Percentiles rank a stretch among this genome's conserved stretches.
phyloP scores from a whole-genome alignment of 1,140 invertebrate genomes.

The Drosophila elegans region DNA sequence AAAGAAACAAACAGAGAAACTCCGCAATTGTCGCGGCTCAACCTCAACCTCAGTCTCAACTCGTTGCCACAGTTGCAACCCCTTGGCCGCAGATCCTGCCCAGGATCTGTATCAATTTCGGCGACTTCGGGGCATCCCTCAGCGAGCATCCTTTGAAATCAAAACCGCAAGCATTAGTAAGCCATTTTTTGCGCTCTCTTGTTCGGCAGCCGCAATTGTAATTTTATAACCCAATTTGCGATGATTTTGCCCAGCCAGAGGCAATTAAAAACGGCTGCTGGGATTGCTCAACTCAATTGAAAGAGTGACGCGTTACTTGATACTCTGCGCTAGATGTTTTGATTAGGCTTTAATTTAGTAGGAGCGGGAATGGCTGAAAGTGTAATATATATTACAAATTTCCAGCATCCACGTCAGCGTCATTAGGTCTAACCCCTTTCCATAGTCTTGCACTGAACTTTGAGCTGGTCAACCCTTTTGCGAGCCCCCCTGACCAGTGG shows the following conservation, averaged over 20 bases:
- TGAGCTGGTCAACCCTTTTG: slow-evolving; percentile 53
- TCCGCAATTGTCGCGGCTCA: slow-evolving; percentile 29
- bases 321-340: slow-evolving; percentile 34
- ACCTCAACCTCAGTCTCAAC: slow-evolving; percentile 20
- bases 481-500: slow-evolving; percentile 57
- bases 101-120: slow-evolving; percentile 62
- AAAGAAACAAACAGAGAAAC: slow-evolving; percentile 33
- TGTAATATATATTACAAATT: background rate
- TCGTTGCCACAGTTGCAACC: slow-evolving; percentile 55
- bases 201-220: slow-evolving; percentile 69
- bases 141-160: slow-evolving; percentile 71
- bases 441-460: slow-evolving; percentile 23
- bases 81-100: slow-evolving; percentile 46
- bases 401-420: background rate
- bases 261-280: slow-evolving; percentile 34
- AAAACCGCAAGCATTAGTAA: slow-evolving; percentile 72
- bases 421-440: slow-evolving; percentile 38
- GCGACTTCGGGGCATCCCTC: slow-evolving; percentile 63
- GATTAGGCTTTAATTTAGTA: slow-evolving; percentile 21
- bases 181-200: slow-evolving; percentile 56
- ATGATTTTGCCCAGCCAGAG: slow-evolving; percentile 37
- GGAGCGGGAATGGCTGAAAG: background rate
- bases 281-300: slow-evolving; percentile 27
- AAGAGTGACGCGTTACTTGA: slow-evolving; percentile 25
- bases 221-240: slow-evolving; percentile 78